Percentiles rank a stretch among this genome's conserved stretches.
Conservation (phyloP, 1,140 invertebrate genomes). For the Drosophila nikananu region DNA sequence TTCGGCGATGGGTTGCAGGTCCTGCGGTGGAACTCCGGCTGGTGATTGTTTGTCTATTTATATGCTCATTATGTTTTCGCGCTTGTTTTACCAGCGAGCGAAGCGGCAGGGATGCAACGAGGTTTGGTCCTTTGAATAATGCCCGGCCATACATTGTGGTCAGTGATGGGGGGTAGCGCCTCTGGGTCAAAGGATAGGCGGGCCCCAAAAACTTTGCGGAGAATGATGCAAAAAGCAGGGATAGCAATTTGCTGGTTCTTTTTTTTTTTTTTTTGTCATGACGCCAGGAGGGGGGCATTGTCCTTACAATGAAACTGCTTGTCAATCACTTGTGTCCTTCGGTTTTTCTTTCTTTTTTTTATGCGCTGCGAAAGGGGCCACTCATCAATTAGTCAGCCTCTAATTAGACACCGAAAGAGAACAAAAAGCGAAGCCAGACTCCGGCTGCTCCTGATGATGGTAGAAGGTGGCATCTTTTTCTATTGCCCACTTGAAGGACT, state of each 20-base stretch:
- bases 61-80: conserved; percentile 79
- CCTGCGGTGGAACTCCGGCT: conserved; percentile 12
- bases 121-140: conserved; percentile 61
- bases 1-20: neutral
- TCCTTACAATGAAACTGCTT: conserved; percentile 66
- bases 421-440: conserved; percentile 10
- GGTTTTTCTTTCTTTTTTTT: conserved; percentile 1
- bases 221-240: conserved; percentile 44
- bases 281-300: conserved; percentile 31
- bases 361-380: conserved; percentile 18
- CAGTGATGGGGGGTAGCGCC: conserved; percentile 22
- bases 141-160: conserved; percentile 67
- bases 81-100: conserved; percentile 68
- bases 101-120: conserved; percentile 18
- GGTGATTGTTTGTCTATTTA: conserved; percentile 75
- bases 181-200: conserved; percentile 28
- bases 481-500: neutral
- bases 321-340: conserved; percentile 57
- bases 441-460: neutral
- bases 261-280: conserved; percentile 25
- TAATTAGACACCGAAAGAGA: conserved; percentile 62
- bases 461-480: neutral
- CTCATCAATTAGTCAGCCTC: conserved; percentile 68
- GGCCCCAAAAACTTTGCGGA: conserved; percentile 30
- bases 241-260: conserved; percentile 52